A percentile compares a stretch with the other conserved stretches of the same genome.
Evolutionary conservation across 2,113 vertebrate species (phyloP).

Genomic region (Nothoprocta pentlandii): DNA sequence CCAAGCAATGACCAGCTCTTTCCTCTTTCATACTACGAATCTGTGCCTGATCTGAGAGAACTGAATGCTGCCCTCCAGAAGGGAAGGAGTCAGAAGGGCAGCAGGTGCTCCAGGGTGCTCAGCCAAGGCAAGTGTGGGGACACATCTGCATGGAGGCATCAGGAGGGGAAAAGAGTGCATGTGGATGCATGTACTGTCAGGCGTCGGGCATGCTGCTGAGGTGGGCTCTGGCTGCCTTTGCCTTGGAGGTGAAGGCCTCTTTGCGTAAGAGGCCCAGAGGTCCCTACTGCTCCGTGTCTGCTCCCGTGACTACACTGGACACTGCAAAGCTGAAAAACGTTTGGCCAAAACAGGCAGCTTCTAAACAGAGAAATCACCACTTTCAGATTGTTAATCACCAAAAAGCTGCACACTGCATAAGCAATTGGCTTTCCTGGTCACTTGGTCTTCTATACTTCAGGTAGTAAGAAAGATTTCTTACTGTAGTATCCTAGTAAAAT

Average conservation of each 20-base stretch:
- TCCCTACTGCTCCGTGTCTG: not conserved
- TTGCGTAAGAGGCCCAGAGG: not conserved
- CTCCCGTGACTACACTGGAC: not conserved
- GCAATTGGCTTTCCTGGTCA: not conserved
- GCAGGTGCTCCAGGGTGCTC: rapidly evolving
- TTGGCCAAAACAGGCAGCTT: not conserved
- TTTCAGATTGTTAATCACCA: rapidly evolving
- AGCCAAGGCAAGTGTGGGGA: not conserved
- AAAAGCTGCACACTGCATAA: rapidly evolving
- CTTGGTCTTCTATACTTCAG: not conserved
- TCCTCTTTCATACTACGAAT: not conserved
- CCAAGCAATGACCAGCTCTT: not conserved
- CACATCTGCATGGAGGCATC: rapidly evolving
- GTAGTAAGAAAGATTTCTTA: not conserved
- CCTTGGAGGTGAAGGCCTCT: not conserved
- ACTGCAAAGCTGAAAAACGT: not conserved
- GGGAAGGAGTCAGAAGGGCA: rapidly evolving
- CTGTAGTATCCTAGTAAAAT: not conserved
- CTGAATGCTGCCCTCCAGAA: rapidly evolving
- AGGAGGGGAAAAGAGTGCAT: not conserved
- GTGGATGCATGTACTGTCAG: rapidly evolving
- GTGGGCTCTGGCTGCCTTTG: not conserved
- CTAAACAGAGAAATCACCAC: not conserved
- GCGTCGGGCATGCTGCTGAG: rapidly evolving
- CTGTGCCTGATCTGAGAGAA: rapidly evolving